Base-by-base conservation (phyloP, 2,797 vertebrate genomes). In the Syncerus caffer region DNA sequence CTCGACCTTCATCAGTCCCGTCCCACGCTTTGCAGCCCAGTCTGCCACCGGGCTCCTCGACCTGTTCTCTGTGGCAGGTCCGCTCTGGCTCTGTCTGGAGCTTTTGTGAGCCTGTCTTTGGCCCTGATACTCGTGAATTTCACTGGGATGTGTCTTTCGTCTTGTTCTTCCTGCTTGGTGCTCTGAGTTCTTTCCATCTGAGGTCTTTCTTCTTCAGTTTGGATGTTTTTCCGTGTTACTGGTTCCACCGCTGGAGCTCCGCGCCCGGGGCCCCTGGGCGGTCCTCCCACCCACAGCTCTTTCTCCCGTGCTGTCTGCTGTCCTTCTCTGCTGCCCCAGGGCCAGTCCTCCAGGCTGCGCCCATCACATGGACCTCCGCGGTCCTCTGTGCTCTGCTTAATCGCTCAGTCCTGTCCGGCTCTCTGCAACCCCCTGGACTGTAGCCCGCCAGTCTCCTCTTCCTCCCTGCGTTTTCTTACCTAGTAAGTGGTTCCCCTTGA, bases 21-120 rank as follows among this genome's bases (percentile, higher is more conserved):
- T 9, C 19, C 1, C 2, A 0, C 1, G 2, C 25, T 10, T 9
- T 8, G 4, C 27, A 42, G 57, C 21, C 15, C 31, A 3, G 2
- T 7, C 15, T 10, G 31, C 29, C 25, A 6, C 15, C 0, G 2
- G 16, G 55, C 45, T 15, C 45, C 7, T 31, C 4, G 11, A 13
- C 29, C 45, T 34, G 19, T 8, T 12, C 14, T 14, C 50, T 25
- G 51, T 2, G 11, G n/a, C 3, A 21, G 13, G n/a, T 27, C 79
- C 0, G 6, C 55, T 19, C 55, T 19, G 34, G 13, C 38, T 58
- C 55, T 7, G 5, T 57, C 62, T 34, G 16, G 15, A 50, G 51
- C 47, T 34, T 76, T 27, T 31, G 19, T 16, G 51, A 47, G n/a
- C 38, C 13, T 60, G 79, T 38, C 80, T 85, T 85, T 87, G 53